Base-by-base conservation (phyloP, 2,888 invertebrate species). In the Adelphocoris suturalis region DNA sequence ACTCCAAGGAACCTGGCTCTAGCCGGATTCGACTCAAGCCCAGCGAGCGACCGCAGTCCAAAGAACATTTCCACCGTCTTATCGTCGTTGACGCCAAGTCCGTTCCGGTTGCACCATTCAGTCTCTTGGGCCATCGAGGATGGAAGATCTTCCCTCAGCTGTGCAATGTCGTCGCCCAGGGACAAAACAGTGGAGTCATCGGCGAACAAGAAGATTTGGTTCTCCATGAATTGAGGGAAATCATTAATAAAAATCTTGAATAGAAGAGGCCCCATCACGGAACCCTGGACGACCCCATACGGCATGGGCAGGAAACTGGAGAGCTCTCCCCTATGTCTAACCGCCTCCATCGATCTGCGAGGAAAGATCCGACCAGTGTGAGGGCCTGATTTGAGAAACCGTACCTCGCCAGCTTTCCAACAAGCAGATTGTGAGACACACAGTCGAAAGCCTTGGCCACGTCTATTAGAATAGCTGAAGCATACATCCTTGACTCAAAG, bases 211-310 rank as follows among this genome's bases (percentile, higher is more conserved):
- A 68, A 68, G 23, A 68, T n/a, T 68, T 16, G 68, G 68, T 68
- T n/a, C 68, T 7, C 16, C n/a, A n/a, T 12, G 16, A 48, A 48
- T 68, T 68, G 68, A n/a, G 16, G 16, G 7, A 68, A 68, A 68
- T 68, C 68, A 23, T 68, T 16, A 19, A 68, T 68, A 68, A 68
- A 68, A 12, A 68, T 68, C 16, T 9, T 12, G 16, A 68, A 68
- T n/a, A 68, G 16, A 12, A 68, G 7, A 12, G 68, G 68, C 7
- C 68, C 68, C 68, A 68, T 68, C n/a, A 68, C 68, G 9, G 68
- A 68, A 68, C 68, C 68, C 68, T 68, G 16, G 11, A 68, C 68
- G 16, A 68, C 68, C 16, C 68, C 68, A 68, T 12, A 68, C 68
- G 68, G 68, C 68, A 23, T 68, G 68, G 48, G 48, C 48, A 48